These are phyloP conservation scores for Amphipoea oculea DNA, from an alignment of 2,888 invertebrate genomes.

Conservation along the genomic window DNA sequence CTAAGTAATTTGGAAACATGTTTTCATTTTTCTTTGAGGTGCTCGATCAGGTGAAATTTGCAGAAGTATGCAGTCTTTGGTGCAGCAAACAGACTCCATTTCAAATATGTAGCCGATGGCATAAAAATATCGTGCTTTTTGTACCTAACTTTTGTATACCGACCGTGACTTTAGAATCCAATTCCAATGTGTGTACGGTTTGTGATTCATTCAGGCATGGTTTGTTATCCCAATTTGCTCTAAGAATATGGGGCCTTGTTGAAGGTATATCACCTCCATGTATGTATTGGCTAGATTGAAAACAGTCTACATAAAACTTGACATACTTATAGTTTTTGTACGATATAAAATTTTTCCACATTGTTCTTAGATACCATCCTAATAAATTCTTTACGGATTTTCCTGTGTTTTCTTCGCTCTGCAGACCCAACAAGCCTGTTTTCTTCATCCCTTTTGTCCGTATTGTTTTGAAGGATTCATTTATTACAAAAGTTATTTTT, in stretches of 20 bases:
- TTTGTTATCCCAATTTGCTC: not conserved
- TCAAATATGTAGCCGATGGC: not conserved
- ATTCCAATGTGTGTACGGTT: not conserved
- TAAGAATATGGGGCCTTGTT: not conserved
- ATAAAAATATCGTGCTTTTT: not conserved
- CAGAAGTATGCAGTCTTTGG: not conserved
- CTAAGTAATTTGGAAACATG: slow-evolving; percentile 37
- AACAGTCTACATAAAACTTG: not conserved
- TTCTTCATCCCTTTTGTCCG: not conserved
- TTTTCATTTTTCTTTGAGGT: slow-evolving; percentile 32
- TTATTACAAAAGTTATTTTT: not conserved
- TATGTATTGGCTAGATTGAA: not conserved
- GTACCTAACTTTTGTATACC: not conserved
- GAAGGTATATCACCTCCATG: not conserved
- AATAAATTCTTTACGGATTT: not conserved
- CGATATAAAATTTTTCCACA: not conserved
- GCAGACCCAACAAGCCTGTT: not conserved
- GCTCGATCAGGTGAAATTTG: slow-evolving; percentile 17
- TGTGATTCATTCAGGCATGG: not conserved
- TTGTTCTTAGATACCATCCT: not conserved
- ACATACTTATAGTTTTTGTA: not conserved
- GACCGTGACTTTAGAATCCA: not conserved
- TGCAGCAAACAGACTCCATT: slow-evolving; percentile 8
- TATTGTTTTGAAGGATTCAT: slow-evolving; percentile 6
- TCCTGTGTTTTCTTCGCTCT: not conserved